phyloP scores from a whole-genome alignment of 2,888 invertebrate species.

The Spialia ferax region DNA sequence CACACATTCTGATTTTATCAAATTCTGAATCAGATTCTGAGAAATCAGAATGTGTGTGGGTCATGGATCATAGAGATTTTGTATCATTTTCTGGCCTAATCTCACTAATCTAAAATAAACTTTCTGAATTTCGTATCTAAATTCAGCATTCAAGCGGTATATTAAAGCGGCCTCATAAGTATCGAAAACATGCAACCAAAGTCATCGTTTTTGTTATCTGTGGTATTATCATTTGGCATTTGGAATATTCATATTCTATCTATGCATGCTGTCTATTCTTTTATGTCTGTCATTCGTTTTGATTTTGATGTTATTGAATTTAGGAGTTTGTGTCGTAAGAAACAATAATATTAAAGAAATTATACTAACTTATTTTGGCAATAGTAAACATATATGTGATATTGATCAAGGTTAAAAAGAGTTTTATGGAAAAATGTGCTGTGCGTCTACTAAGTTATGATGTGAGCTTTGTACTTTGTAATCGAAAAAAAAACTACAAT shows the following conservation, averaged over 20 bases:
- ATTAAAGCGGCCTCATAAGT: too few relatives aligned
- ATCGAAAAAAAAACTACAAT: conserved; percentile 35
- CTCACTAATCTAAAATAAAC: too few relatives aligned
- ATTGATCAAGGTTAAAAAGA: conserved; percentile 46
- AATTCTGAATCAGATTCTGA: too few relatives aligned
- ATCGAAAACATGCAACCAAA: too few relatives aligned
- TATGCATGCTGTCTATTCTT: conserved; percentile 42
- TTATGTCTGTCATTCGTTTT: conserved; percentile 75
- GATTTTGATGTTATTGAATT: conserved; percentile 81
- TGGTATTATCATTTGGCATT: not conserved
- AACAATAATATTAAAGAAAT: conserved; percentile 49
- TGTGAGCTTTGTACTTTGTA: conserved; percentile 59
- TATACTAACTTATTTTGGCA: conserved; percentile 53
- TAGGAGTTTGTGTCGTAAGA: conserved; percentile 51
- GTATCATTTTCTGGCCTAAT: too few relatives aligned
- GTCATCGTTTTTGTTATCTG: not conserved
- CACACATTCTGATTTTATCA: too few relatives aligned
- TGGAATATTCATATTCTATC: conserved; percentile 52
- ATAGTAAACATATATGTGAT: conserved; percentile 49
- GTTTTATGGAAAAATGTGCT: conserved; percentile 56
- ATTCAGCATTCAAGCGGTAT: too few relatives aligned
- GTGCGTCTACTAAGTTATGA: conserved; percentile 56
- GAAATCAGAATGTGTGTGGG: too few relatives aligned
- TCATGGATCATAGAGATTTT: too few relatives aligned
- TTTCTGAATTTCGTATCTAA: too few relatives aligned